These are phyloP conservation scores for Stigmatopora nigra DNA, from an alignment of 2,113 vertebrate species.

Conservation along the genomic window DNA sequence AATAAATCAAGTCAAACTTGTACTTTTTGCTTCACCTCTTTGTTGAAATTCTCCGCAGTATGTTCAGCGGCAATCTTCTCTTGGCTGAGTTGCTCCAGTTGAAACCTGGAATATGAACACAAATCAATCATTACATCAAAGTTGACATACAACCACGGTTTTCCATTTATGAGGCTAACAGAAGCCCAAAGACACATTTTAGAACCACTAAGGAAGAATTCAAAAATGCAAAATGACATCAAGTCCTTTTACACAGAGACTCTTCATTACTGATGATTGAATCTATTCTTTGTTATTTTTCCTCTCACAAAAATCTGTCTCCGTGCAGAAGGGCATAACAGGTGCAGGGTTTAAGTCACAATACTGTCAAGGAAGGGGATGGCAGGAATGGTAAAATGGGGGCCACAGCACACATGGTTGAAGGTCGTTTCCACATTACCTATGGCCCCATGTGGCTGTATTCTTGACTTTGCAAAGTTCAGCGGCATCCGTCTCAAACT, in stretches of 20 bases:
- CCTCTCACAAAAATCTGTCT: constrained; percentile 1
- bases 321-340: not conserved
- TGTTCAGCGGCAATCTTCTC: constrained; percentile 76
- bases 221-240: not conserved
- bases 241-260: constrained; percentile 3
- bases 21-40: constrained; percentile 63
- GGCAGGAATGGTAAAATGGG: constrained; percentile 30
- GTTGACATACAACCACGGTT: not conserved
- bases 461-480: constrained; percentile 61
- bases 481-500: constrained; percentile 55
- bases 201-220: not conserved
- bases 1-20: not conserved
- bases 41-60: constrained; percentile 75
- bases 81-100: constrained; percentile 74
- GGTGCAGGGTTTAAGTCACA: constrained; percentile 8
- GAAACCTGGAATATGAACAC: constrained; percentile 65
- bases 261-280: not conserved
- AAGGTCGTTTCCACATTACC: constrained; percentile 72
- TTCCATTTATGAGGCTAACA: not conserved
- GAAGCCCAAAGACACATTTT: not conserved
- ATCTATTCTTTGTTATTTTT: not conserved
- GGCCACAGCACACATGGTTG: constrained; percentile 25
- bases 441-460: constrained; percentile 72
- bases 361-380: not conserved
- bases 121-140: not conserved